Evolutionary conservation across 2,888 invertebrate genomes (phyloP).

Genomic region (Anthophora plumipes): DNA sequence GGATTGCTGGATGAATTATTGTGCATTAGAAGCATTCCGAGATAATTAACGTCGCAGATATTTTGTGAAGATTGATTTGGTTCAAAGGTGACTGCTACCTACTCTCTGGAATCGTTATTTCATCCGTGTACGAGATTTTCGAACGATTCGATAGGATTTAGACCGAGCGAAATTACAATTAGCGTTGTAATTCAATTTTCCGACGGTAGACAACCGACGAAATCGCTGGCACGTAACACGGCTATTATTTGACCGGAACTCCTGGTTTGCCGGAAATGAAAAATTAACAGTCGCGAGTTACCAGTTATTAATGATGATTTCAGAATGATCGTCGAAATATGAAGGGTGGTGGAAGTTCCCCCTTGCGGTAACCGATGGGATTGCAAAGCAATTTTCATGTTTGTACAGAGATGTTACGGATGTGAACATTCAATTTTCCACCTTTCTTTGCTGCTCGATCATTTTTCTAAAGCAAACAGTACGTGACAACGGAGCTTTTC

Average conservation of each 20-base stretch:
- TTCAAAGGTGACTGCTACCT: conserved; percentile 38
- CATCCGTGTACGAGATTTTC: conserved; percentile 6
- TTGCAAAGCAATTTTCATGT: no score
- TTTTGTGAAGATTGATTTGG: conserved; percentile 1
- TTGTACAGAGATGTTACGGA: no score
- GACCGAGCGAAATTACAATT: conserved; percentile 53
- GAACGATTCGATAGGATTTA: conserved; percentile 20
- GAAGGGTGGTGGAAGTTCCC: no score
- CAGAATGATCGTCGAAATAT: not conserved
- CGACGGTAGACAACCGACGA: conserved; percentile 4
- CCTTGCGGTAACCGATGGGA: not conserved
- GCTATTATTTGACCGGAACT: conserved; percentile 20
- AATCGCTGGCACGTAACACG: conserved; percentile 25
- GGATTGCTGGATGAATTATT: not conserved
- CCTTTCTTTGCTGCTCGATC: no score
- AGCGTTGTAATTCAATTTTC: conserved; percentile 52
- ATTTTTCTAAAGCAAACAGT: no score
- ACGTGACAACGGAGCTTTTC: not conserved
- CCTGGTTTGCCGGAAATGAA: conserved; percentile 27
- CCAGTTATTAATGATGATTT: conserved; percentile 11
- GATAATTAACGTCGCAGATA: conserved; percentile 23
- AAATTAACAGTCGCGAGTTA: conserved; percentile 30
- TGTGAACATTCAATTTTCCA: no score
- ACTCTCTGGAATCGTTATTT: conserved; percentile 35
- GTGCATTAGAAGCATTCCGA: conserved; percentile 17